These are phyloP conservation scores for Platycercus adscitus DNA, from an alignment of 2,113 vertebrate genomes.

Conservation along the genomic window DNA sequence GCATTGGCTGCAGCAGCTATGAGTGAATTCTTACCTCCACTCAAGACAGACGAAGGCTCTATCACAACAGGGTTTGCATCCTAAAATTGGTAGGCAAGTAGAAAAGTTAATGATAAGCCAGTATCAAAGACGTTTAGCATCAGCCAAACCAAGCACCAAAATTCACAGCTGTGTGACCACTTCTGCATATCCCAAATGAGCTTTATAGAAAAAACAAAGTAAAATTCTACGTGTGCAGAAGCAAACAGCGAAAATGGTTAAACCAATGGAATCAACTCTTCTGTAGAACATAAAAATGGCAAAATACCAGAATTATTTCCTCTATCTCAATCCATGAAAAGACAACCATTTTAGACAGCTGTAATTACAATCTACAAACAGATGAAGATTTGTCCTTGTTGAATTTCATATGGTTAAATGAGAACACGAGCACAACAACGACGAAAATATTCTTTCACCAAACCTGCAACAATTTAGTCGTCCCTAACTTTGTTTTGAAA, in stretches of 20 bases:
- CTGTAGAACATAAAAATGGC: not conserved
- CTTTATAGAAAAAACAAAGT: not conserved
- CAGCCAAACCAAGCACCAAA: not conserved
- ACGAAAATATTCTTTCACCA: not conserved
- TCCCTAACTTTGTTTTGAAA: not conserved
- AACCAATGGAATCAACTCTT: not conserved
- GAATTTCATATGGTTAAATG: not conserved
- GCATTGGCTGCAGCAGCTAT: conserved; percentile 64
- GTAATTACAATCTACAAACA: not conserved
- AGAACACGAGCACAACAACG: not conserved
- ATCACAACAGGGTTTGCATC: conserved; percentile 90
- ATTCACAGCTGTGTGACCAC: not conserved
- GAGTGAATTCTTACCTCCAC: conserved; percentile 79
- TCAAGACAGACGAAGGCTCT: conserved; percentile 89
- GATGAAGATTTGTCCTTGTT: not conserved
- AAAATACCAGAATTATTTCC: not conserved
- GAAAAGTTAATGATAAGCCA: not conserved
- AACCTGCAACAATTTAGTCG: not conserved
- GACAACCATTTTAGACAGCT: not conserved
- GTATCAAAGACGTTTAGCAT: not conserved
- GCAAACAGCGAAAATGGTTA: not conserved
- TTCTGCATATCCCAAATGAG: fast-evolving
- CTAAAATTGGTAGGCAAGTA: conserved; percentile 66
- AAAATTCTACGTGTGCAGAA: not conserved
- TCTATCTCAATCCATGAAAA: not conserved